Base-by-base conservation (phyloP, 2,113 vertebrate species). In the Xyliphius kryptos region DNA sequence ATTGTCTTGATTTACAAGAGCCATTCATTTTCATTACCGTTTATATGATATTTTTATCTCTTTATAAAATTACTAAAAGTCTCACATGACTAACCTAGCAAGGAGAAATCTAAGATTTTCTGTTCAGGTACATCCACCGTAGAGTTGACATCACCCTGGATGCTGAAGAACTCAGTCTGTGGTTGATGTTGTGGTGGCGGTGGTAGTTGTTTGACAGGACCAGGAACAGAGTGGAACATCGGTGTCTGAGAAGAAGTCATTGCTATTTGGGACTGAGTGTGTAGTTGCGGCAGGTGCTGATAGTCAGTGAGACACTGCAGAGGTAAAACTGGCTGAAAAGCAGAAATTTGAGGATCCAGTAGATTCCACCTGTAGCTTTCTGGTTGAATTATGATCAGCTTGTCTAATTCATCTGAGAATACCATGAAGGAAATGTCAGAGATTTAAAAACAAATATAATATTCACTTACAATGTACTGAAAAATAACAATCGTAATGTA, bases 51-150 rank as follows among this genome's bases (percentile, higher is more conserved):
- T n/a, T n/a, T n/a, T n/a, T n/a, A n/a, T n/a, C n/a, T n/a, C n/a
- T n/a, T n/a, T n/a, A n/a, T n/a, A n/a, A n/a, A n/a, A n/a, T n/a
- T n/a, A n/a, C n/a, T n/a, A n/a, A n/a, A n/a, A n/a, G n/a, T n/a
- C n/a, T n/a, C n/a, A n/a, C n/a, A n/a, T n/a, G n/a, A n/a, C n/a
- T n/a, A n/a, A n/a, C n/a, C n/a, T n/a, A n/a, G n/a, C n/a, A n/a
- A n/a, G n/a, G n/a, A n/a, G n/a, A n/a, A n/a, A n/a, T n/a, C 96
- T 92, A 97, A 89, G 32, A 98, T n/a, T n/a, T n/a, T n/a, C n/a
- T 97, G 86, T 93, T 98, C 0, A 94, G 94, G 66, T 97, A 92
- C 44, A 98, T 98, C 96, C 79, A 97, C 95, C 81, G 97, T n/a
- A n/a, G n/a, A n/a, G n/a, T n/a, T n/a, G n/a, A n/a, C n/a, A n/a